These are phyloP conservation scores for Centropus unirufus DNA, from an alignment of 2,113 vertebrate genomes.

Conservation along the genomic window DNA sequence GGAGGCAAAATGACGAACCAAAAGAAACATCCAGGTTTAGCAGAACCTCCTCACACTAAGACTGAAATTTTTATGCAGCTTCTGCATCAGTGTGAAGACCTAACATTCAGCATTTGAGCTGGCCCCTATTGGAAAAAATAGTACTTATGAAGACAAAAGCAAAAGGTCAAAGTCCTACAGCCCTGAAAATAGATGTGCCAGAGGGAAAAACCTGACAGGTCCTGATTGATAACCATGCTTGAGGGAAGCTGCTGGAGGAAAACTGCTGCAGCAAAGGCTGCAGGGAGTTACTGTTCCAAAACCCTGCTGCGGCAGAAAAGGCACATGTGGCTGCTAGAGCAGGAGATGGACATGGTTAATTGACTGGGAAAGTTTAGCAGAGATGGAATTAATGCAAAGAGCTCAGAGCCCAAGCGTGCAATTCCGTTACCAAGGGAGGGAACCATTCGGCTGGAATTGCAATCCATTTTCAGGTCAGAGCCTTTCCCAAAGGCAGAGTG, in stretches of 20 bases:
- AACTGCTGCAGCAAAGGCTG: constrained; percentile 51
- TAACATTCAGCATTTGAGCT: background rate
- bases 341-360: constrained; percentile 61
- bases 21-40: constrained; percentile 5
- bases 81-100: background rate
- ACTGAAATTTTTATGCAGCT: background rate
- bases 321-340: constrained; percentile 54
- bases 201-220: constrained; percentile 37
- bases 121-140: background rate
- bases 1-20: background rate
- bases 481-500: constrained; percentile 42
- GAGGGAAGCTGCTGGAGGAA: constrained; percentile 22
- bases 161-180: constrained; percentile 43
- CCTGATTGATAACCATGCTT: constrained; percentile 63
- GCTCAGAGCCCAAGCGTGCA: constrained; percentile 34
- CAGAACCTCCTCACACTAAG: background rate
- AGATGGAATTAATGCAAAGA: constrained; percentile 66
- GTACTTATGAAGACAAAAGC: constrained; percentile 29
- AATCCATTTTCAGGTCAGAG: constrained; percentile 67
- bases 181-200: constrained; percentile 51
- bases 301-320: constrained; percentile 26
- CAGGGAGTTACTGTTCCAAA: constrained; percentile 35
- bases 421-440: constrained; percentile 48
- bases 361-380: constrained; percentile 69
- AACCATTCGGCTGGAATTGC: constrained; percentile 40